Evolutionary conservation across 2,797 vertebrate species (phyloP), one percentile per base, ranked within the genome.

Genomic region (Harpagifer antarcticus): DNA sequence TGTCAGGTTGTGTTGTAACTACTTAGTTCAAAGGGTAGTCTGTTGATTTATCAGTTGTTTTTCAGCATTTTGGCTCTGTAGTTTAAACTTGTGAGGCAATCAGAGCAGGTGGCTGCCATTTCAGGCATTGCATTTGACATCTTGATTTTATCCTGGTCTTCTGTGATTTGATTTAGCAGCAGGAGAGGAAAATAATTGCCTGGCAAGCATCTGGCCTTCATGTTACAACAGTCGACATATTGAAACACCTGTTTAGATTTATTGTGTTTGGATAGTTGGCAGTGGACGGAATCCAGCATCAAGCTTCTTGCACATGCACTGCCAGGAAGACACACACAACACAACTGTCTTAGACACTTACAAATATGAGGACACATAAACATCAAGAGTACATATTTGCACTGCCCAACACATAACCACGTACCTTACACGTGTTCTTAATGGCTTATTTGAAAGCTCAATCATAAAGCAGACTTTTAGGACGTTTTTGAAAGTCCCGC

Each of bases 161-260:
- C 73, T 84, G 82, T 72, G 83, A 89, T 87, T 76, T 89, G 73
- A 88, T 90, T 87, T 87, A 89, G 75, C 66, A 33, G 74, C 69
- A 52, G 69, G 76, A 73, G 78, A 81, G 85, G 85, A 86, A 76
- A 90, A 82, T 76, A 90, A 88, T 89, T 84, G 84, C 78, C 87
- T 89, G 89, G 91, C 78, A 76, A 76, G 65, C 70, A 49, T 83
- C 82, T 79, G 75, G 74, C 73, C 75, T 82, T 82, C 75, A 84
- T 88, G 87, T 91, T 88, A 86, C 86, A 85, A 84, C 87, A 75
- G 79, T 89, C 79, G 31, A 84, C 89, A 86, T 88, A 82, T 84
- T 90, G 85, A 93, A 86, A 91, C 94, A 94, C 92, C 91, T 94
- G 92, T 89, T 94, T 88, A 84, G 90, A 93, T 94, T 92, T 91